Conservation (phyloP, 2,113 vertebrate species). For the Heterochromis multidens region DNA sequence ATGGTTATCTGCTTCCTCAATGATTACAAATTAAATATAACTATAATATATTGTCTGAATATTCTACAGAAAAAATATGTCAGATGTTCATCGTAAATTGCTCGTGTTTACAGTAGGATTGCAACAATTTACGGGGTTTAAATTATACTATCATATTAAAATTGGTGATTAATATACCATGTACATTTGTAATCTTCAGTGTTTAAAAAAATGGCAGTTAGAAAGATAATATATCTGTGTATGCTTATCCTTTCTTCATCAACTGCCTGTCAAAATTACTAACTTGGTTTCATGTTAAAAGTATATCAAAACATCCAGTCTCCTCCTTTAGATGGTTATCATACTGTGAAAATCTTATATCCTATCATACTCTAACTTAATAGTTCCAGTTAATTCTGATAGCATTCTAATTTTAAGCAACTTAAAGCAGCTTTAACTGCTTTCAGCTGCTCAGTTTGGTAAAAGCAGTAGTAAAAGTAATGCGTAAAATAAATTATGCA, state of each 20-base stretch:
- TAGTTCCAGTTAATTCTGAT: background rate
- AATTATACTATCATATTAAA: background rate
- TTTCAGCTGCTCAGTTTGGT: background rate
- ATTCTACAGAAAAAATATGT: background rate
- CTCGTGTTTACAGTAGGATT: background rate
- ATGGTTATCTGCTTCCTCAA: background rate
- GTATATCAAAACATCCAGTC: background rate
- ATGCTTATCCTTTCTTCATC: background rate
- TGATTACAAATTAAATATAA: background rate
- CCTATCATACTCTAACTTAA: background rate
- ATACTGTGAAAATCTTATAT: background rate
- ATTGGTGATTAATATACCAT: background rate
- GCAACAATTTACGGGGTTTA: background rate
- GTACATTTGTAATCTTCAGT: background rate
- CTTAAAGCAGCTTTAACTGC: background rate
- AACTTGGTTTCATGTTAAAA: background rate
- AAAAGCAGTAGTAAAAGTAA: background rate
- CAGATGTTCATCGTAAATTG: background rate
- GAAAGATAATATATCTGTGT: background rate
- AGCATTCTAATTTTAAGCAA: background rate
- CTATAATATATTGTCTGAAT: background rate
- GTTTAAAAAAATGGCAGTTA: background rate
- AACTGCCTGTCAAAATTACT: background rate
- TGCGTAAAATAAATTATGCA: no score
- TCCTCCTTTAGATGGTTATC: background rate